Conservation (phyloP, 2,113 vertebrate species). For the Climacteris rufus region DNA sequence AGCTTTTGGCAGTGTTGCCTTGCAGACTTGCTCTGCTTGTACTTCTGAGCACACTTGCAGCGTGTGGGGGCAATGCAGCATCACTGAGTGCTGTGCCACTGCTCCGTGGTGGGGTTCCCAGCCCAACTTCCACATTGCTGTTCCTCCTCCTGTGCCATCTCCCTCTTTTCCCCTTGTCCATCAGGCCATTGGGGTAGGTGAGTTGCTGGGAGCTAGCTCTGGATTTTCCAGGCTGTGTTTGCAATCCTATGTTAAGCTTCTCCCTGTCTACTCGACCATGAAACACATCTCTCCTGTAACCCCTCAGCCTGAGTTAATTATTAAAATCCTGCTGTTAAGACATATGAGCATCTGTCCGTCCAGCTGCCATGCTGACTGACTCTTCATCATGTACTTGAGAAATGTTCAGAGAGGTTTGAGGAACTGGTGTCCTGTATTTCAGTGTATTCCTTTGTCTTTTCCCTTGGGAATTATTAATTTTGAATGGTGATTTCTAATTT, state of each 20-base stretch:
- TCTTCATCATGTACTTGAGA: background rate
- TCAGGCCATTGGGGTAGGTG: background rate
- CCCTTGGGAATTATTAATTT: background rate
- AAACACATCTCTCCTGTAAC: background rate
- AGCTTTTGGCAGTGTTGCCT: background rate
- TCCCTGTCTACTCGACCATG: background rate
- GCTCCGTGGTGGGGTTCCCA: background rate
- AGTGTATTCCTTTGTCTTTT: background rate
- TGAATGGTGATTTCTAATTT: background rate
- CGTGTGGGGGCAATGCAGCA: background rate
- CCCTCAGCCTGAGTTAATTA: conserved; percentile 9
- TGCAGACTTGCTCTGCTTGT: background rate
- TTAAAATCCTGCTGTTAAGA: conserved; percentile 44
- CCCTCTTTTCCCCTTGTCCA: background rate
- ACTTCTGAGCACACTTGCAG: background rate
- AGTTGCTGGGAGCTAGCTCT: background rate
- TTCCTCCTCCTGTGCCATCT: background rate
- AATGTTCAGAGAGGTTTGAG: background rate
- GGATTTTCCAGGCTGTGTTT: background rate
- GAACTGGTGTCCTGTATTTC: background rate
- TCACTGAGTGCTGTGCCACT: background rate
- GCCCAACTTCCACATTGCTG: background rate
- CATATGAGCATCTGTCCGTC: conserved; percentile 40
- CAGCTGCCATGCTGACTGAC: conserved; percentile 17
- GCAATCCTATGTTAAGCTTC: background rate